Evolutionary conservation across 1,140 invertebrate species (phyloP).

Genomic region (Drosophila nebulosa): DNA sequence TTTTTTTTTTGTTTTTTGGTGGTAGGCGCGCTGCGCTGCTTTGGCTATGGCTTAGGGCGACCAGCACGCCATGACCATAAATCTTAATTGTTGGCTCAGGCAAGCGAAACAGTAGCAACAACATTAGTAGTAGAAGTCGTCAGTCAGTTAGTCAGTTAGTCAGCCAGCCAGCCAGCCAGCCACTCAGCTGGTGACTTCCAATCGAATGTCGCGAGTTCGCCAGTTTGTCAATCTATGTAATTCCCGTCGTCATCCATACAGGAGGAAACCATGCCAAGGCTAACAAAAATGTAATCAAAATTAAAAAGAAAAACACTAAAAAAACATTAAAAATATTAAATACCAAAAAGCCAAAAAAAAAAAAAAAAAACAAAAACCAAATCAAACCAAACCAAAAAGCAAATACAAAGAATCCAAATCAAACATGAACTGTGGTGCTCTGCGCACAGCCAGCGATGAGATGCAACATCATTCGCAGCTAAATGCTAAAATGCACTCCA

Average conservation of each 20-base stretch:
- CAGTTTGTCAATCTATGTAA: conserved; percentile 1
- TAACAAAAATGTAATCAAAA: conserved; percentile 24
- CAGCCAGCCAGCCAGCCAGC: conserved; percentile 19
- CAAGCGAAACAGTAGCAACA: conserved; percentile 54
- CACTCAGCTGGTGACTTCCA: conserved; percentile 19
- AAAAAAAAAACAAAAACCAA: conserved; percentile 18
- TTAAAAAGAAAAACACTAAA: conserved; percentile 3
- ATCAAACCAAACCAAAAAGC: conserved; percentile 4
- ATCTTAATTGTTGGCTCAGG: conserved; percentile 73
- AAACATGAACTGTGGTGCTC: conserved; percentile 76
- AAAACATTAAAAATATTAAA: conserved; percentile 10
- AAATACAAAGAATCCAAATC: neutral
- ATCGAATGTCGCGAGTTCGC: neutral
- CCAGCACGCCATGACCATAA: conserved; percentile 72
- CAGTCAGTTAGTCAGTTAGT: conserved; percentile 26
- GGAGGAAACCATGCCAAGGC: conserved; percentile 50
- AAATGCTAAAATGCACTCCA: conserved; percentile 64
- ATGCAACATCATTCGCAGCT: conserved; percentile 43
- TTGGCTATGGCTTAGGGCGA: conserved; percentile 32
- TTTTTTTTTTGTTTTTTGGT: conserved; percentile 8
- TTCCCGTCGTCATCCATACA: conserved; percentile 5
- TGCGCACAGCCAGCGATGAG: conserved; percentile 68
- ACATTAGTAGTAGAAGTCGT: neutral
- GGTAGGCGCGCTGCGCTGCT: conserved; percentile 10
- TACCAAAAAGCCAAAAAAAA: conserved; percentile 1